These are phyloP conservation scores for Nannospalax galili DNA, from an alignment of 2,113 vertebrate genomes.

Conservation along the genomic window DNA sequence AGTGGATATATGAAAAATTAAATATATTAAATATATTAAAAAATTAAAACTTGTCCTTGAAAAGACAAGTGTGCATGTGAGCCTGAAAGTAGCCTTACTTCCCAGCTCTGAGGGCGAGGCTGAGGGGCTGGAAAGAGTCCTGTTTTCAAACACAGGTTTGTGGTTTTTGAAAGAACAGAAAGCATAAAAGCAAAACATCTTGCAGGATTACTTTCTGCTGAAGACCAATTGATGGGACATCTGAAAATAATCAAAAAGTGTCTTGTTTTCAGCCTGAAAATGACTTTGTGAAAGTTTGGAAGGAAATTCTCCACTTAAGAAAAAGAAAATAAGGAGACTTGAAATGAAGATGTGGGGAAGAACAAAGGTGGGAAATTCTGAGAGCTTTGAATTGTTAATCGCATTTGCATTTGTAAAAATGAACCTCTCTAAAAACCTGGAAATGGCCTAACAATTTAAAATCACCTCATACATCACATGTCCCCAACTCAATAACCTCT, in stretches of 20 bases:
- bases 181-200: slow-evolving; percentile 67
- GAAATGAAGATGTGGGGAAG: slow-evolving; percentile 49
- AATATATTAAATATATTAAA: no score
- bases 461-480: slow-evolving; percentile 56
- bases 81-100: background rate
- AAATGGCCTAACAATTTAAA: slow-evolving; percentile 76
- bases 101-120: background rate
- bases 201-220: slow-evolving; percentile 52
- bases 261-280: slow-evolving; percentile 69
- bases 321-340: slow-evolving; percentile 63
- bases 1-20: background rate
- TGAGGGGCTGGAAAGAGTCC: slow-evolving; percentile 35
- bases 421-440: slow-evolving; percentile 74
- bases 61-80: background rate
- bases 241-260: slow-evolving; percentile 72
- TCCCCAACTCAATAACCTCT: slow-evolving; percentile 65
- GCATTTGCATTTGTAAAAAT: slow-evolving; percentile 75
- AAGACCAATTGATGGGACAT: slow-evolving; percentile 64
- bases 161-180: slow-evolving; percentile 75
- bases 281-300: slow-evolving; percentile 73
- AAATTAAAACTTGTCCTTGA: no score
- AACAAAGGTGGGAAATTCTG: slow-evolving; percentile 59
- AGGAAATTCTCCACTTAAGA: slow-evolving; percentile 76
- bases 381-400: slow-evolving; percentile 77
- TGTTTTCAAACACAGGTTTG: slow-evolving; percentile 61